A percentile compares a stretch with the other conserved stretches of the same genome.
These are phyloP conservation scores for Ganaspis brasiliensis DNA, from an alignment of 2,888 invertebrate species.

Conservation along the genomic window DNA sequence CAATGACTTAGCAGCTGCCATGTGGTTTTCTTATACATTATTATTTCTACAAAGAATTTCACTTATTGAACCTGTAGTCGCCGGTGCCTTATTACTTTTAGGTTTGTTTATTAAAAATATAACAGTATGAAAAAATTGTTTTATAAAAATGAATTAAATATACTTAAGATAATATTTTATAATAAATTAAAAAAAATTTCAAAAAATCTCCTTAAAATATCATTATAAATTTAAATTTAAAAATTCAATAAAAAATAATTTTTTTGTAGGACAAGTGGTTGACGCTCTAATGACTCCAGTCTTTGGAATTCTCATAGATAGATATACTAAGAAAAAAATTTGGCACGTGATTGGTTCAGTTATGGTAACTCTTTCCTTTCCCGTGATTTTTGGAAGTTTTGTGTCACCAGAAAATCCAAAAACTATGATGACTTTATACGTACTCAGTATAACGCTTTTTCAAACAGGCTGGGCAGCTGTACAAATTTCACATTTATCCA, in stretches of 20 bases:
- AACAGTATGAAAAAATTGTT: not conserved
- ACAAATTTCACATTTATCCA: slow-evolving; percentile 95
- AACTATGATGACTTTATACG: slow-evolving; percentile 72
- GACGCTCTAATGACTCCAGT: slow-evolving; percentile 84
- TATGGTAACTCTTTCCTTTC: slow-evolving; percentile 75
- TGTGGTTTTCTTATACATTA: slow-evolving; percentile 81
- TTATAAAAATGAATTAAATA: not conserved
- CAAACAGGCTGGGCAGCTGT: slow-evolving; percentile 97
- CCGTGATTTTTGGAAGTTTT: slow-evolving; percentile 77
- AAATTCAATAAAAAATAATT: not conserved
- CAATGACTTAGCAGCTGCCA: slow-evolving; percentile 81
- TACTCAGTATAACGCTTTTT: slow-evolving; percentile 86
- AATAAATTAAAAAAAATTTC: not conserved
- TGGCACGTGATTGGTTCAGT: slow-evolving; percentile 91
- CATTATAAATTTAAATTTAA: not conserved
- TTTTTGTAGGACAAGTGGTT: slow-evolving; percentile 73
- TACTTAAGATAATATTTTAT: too few relatives aligned
- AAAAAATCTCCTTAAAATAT: too few relatives aligned
- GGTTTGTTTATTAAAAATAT: slow-evolving; percentile 63
- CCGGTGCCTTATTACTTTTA: slow-evolving; percentile 75
- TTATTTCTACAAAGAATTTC: slow-evolving; percentile 79
- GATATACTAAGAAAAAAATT: slow-evolving; percentile 88
- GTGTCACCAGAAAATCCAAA: slow-evolving; percentile 48
- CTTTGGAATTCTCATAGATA: slow-evolving; percentile 91
- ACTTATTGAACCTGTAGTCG: slow-evolving; percentile 73